Evolutionary conservation across 2,113 vertebrate genomes (phyloP).

Genomic region (Lipophrys pholis): DNA sequence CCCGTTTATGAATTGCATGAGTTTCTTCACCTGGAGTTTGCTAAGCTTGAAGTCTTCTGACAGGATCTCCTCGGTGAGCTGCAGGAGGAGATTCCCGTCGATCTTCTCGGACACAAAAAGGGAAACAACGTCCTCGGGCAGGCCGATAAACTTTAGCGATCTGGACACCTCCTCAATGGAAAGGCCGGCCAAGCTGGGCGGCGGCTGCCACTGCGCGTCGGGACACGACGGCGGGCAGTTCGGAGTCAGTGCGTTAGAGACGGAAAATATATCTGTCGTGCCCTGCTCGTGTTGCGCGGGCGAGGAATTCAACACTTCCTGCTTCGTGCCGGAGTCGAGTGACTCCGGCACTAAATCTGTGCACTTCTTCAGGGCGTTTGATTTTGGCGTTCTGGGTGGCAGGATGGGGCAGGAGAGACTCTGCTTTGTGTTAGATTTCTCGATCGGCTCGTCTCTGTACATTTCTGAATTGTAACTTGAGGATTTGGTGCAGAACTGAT

Average conservation of each 20-base stretch:
- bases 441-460: slow-evolving; percentile 85
- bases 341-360: slow-evolving; percentile 74
- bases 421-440: slow-evolving; percentile 85
- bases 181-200: slow-evolving; percentile 90
- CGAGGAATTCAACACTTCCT: slow-evolving; percentile 75
- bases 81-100: slow-evolving; percentile 95
- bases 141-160: slow-evolving; percentile 93
- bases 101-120: slow-evolving; percentile 96
- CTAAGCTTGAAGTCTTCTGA: slow-evolving; percentile 97
- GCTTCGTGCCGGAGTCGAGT: slow-evolving; percentile 80
- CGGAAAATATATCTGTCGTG: slow-evolving; percentile 80
- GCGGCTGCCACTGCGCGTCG: slow-evolving; percentile 90
- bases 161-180: slow-evolving; percentile 95
- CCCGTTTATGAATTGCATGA: slow-evolving; percentile 96
- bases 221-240: slow-evolving; percentile 74
- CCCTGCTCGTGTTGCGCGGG: slow-evolving; percentile 79
- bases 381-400: slow-evolving; percentile 90
- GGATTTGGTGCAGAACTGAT: slow-evolving; percentile 89
- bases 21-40: slow-evolving; percentile 98
- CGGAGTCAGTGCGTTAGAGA: slow-evolving; percentile 83
- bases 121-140: slow-evolving; percentile 90
- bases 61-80: slow-evolving; percentile 96
- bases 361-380: slow-evolving; percentile 76
- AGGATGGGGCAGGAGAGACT: slow-evolving; percentile 93
- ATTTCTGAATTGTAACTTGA: slow-evolving; percentile 91